A percentile compares a stretch with the other conserved stretches of the same genome.
phyloP scores from a whole-genome alignment of 2,888 invertebrate genomes.

The Pseudolycoriella hygida region DNA sequence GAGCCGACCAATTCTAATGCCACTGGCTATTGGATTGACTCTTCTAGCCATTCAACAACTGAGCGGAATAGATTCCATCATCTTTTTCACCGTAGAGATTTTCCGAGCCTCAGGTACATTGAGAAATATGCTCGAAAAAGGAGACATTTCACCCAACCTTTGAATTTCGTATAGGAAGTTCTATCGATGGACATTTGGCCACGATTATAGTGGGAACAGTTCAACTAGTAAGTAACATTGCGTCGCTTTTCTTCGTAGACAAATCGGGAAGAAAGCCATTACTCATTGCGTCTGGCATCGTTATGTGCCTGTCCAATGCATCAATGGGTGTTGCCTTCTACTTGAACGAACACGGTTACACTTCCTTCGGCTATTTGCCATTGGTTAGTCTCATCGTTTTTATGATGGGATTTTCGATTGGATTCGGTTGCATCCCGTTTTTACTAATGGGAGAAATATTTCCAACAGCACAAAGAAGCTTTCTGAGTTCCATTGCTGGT shows the following conservation, averaged over 20 bases:
- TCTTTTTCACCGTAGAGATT: slow-evolving; percentile 40
- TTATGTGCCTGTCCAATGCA: slow-evolving; percentile 35
- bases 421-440: slow-evolving; percentile 44
- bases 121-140: too few relatives aligned
- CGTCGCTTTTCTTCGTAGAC: slow-evolving; percentile 38
- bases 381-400: slow-evolving; percentile 36
- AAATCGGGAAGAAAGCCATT: slow-evolving; percentile 39
- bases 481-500: slow-evolving; percentile 36
- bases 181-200: slow-evolving; percentile 33
- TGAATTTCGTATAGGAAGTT: slow-evolving; percentile 30
- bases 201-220: slow-evolving; percentile 38
- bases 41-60: slow-evolving; percentile 39
- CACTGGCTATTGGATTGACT: slow-evolving; percentile 32
- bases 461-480: slow-evolving; percentile 35
- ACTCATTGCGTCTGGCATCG: slow-evolving; percentile 36
- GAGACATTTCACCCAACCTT: too few relatives aligned
- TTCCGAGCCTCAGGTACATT: slow-evolving; percentile 35
- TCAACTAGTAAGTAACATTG: slow-evolving; percentile 34
- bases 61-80: slow-evolving; percentile 38
- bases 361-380: slow-evolving; percentile 34
- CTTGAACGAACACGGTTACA: slow-evolving; percentile 28
- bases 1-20: slow-evolving; percentile 31
- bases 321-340: slow-evolving; percentile 37
- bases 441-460: slow-evolving; percentile 42
- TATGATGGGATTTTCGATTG: slow-evolving; percentile 41